Conservation (phyloP, 2,888 invertebrate species). For the Ditula angustiorana region DNA sequence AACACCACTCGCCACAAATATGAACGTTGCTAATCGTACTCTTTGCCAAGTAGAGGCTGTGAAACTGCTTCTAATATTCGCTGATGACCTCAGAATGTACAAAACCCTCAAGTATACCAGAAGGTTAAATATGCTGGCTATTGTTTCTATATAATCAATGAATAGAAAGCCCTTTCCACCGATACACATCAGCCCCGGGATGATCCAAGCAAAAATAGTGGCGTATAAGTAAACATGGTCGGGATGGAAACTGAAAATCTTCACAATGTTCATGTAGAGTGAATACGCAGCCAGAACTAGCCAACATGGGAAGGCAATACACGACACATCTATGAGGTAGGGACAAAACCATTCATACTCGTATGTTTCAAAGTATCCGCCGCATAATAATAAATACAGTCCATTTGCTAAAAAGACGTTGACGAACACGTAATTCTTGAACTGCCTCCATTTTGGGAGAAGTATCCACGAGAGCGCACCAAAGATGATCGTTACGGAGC, state of each 20-base stretch:
- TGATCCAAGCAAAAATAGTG: constrained; percentile 3
- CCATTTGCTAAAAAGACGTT: constrained; percentile 1
- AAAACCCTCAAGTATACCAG: constrained; percentile 22
- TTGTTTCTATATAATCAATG: not conserved
- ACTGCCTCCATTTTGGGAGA: constrained; percentile 25
- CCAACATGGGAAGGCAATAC: constrained; percentile 1
- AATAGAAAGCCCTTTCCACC: not conserved
- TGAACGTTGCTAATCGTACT: constrained; percentile 13
- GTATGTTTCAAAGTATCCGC: not conserved
- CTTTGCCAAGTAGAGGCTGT: not conserved
- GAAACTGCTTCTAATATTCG: constrained; percentile 12
- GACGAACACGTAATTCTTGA: constrained; percentile 10
- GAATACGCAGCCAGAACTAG: constrained; percentile 16
- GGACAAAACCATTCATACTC: no score
- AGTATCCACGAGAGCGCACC: constrained; percentile 15
- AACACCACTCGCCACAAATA: constrained; percentile 12
- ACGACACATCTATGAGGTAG: not conserved
- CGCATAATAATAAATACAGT: not conserved
- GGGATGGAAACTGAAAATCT: constrained; percentile 8
- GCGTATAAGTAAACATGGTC: constrained; percentile 7
- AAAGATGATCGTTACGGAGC: not conserved
- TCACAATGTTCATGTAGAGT: constrained; percentile 23
- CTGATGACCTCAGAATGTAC: not conserved
- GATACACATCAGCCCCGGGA: not conserved
- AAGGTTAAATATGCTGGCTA: constrained; percentile 1